phyloP scores from a whole-genome alignment of 2,797 vertebrate species.

The Aselliscus stoliczkanus region DNA sequence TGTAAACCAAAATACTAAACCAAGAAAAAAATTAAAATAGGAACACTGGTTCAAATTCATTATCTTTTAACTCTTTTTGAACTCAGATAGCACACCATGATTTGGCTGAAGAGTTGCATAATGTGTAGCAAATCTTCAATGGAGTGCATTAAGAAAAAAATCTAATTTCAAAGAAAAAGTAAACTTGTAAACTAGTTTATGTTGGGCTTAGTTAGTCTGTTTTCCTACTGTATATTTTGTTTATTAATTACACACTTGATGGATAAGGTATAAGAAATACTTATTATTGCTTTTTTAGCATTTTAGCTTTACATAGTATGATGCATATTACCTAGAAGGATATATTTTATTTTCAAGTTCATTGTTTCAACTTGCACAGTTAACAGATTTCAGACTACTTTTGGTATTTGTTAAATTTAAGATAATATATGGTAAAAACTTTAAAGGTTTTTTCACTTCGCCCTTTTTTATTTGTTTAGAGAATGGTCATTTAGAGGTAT shows the following conservation, averaged over 20 bases:
- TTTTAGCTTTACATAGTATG: conserved; percentile 40
- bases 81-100: neutral
- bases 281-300: neutral
- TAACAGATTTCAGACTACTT: conserved; percentile 29
- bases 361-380: neutral
- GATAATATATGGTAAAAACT: conserved; percentile 8
- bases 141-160: neutral
- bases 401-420: conserved; percentile 25
- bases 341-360: neutral
- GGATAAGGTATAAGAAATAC: neutral
- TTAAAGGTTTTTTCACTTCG: neutral
- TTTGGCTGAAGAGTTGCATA: neutral
- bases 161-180: neutral
- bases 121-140: neutral
- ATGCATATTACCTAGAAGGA: neutral
- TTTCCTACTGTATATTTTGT: neutral
- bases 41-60: neutral
- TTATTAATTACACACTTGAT: neutral
- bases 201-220: neutral
- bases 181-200: neutral
- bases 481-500: neutral
- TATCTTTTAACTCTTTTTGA: neutral
- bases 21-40: neutral
- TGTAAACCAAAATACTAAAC: neutral
- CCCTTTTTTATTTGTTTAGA: neutral